Evolutionary conservation across 2,888 invertebrate species (phyloP).

Genomic region (Andrena haemorrhoa): DNA sequence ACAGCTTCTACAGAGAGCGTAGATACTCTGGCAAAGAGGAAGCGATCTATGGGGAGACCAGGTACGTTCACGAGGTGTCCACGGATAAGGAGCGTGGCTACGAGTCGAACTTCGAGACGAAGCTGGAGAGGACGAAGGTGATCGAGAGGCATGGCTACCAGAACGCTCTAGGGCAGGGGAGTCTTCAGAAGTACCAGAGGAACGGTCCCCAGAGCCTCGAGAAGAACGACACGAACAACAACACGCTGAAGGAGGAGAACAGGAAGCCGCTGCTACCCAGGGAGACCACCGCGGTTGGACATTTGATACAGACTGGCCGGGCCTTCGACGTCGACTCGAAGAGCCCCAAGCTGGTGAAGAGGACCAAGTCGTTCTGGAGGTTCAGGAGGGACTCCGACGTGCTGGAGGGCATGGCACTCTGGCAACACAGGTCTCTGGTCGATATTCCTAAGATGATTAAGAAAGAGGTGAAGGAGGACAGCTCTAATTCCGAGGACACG

Average conservation of each 20-base stretch:
- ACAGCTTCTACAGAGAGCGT: constrained; percentile 74
- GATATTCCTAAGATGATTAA: constrained; percentile 88
- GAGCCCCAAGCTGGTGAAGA: constrained; percentile 87
- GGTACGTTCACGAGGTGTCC: constrained; percentile 66
- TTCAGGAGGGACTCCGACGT: constrained; percentile 92
- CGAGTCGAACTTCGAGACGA: constrained; percentile 84
- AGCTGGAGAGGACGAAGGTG: constrained; percentile 81
- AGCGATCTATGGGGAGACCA: constrained; percentile 80
- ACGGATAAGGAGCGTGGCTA: constrained; percentile 83
- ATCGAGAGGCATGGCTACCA: constrained; percentile 76
- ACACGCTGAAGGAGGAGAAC: constrained; percentile 83
- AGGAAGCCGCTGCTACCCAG: constrained; percentile 86
- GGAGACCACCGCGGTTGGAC: constrained; percentile 80
- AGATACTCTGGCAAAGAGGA: constrained; percentile 82
- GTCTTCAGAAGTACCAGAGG: constrained; percentile 55
- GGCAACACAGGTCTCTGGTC: constrained; percentile 94
- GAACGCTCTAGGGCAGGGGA: constrained; percentile 37
- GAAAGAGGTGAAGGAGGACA: constrained; percentile 82
- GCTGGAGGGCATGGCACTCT: constrained; percentile 94
- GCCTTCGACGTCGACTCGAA: constrained; percentile 86
- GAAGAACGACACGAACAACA: constrained; percentile 81
- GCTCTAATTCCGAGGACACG: constrained; percentile 69
- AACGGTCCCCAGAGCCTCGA: constrained; percentile 66
- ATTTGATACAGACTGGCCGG: constrained; percentile 76
- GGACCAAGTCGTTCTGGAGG: constrained; percentile 95